Evolutionary conservation across 2,113 vertebrate genomes (phyloP).

Genomic region (Pimephales promelas): DNA sequence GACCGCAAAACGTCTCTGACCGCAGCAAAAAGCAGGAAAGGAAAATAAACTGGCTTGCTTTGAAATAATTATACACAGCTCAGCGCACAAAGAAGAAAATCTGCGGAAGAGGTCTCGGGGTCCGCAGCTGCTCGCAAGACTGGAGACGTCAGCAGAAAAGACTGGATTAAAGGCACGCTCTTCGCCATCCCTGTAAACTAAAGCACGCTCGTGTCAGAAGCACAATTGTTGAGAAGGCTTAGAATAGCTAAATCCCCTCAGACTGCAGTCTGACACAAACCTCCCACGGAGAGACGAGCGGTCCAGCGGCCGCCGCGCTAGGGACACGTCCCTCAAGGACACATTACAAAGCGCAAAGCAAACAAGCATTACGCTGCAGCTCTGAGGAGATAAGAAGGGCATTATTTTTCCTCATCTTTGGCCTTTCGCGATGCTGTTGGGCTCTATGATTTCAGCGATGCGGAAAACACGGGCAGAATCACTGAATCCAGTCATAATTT

Average conservation of each 20-base stretch:
- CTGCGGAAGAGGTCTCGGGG: background rate
- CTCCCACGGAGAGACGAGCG: slow-evolving; percentile 41
- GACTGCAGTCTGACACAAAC: slow-evolving; percentile 12
- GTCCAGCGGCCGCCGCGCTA: background rate
- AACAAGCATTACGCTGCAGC: slow-evolving; percentile 8
- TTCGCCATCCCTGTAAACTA: slow-evolving; percentile 33
- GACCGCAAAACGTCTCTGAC: background rate
- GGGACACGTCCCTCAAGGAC: background rate
- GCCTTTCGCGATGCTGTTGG: background rate
- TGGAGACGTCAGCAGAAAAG: slow-evolving; percentile 24
- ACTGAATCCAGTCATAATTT: no score
- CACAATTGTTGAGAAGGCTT: slow-evolving; percentile 48
- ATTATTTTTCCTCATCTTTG: slow-evolving; percentile 16
- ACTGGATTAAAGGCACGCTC: slow-evolving; percentile 40
- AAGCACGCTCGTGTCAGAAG: slow-evolving; percentile 46
- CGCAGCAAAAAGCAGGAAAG: background rate
- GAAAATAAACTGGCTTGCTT: slow-evolving; percentile 4
- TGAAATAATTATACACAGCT: slow-evolving; percentile 7
- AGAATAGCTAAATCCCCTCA: slow-evolving; percentile 50
- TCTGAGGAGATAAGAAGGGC: background rate
- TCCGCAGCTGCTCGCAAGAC: slow-evolving; percentile 21
- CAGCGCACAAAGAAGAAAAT: slow-evolving; percentile 10
- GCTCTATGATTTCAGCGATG: no score
- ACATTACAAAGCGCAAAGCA: slow-evolving; percentile 29
- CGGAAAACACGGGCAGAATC: no score